Evolutionary conservation across 2,113 vertebrate species (phyloP).

Genomic region (Embiotoca jacksoni): DNA sequence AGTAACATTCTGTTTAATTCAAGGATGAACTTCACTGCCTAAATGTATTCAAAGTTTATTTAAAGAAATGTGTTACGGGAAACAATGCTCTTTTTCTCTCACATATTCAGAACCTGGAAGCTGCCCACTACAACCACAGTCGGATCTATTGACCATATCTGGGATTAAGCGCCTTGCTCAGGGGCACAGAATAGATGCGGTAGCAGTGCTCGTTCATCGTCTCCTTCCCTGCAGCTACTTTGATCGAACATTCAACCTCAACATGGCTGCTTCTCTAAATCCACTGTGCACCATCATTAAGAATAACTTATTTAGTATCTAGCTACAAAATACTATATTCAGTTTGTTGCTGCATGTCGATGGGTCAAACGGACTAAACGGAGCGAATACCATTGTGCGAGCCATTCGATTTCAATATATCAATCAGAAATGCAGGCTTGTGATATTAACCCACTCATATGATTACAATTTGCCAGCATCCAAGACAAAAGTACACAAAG

Average conservation of each 20-base stretch:
- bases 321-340: not conserved
- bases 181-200: too few species aligned
- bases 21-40: too few species aligned
- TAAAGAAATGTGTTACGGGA: too few species aligned
- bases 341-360: slow-evolving; percentile 1
- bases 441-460: slow-evolving; percentile 12
- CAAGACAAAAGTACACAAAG: slow-evolving; percentile 5
- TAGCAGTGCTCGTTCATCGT: too few species aligned
- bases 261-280: not conserved
- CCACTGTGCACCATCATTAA: not conserved
- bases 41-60: too few species aligned
- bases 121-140: not conserved
- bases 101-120: not conserved
- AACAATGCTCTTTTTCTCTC: not conserved
- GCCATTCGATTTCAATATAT: not conserved
- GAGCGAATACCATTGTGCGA: slow-evolving; percentile 2
- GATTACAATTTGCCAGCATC: not conserved
- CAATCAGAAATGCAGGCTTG: not conserved
- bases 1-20: too few species aligned
- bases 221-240: not conserved
- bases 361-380: slow-evolving; percentile 3
- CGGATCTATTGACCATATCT: not conserved
- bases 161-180: too few species aligned
- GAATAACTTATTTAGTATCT: not conserved
- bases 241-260: not conserved